Percentiles rank a stretch among this genome's conserved stretches.
Conservation (phyloP, 30 jellyfish, hydroid and myxozoan genomes). For the Aurelia aurita region DNA sequence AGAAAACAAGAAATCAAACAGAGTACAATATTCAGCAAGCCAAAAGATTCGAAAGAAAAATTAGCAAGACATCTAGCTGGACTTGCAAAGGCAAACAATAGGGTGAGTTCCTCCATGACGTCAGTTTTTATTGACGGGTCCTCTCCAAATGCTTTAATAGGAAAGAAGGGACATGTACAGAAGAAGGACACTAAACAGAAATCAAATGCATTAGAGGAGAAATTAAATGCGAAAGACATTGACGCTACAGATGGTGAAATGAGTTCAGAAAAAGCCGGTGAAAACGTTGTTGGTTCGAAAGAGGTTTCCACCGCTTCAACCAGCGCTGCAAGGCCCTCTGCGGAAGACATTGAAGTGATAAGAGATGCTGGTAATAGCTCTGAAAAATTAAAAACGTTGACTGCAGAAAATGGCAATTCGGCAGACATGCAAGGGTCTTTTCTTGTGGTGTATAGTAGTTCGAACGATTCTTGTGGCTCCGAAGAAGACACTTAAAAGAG, state of each 20-base stretch:
- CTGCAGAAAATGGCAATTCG: neutral
- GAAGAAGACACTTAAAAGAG: conserved; percentile 2
- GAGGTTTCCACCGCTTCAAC: too few relatives aligned
- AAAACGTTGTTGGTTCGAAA: too few relatives aligned
- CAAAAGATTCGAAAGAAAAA: conserved; percentile 21
- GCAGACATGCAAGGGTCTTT: neutral
- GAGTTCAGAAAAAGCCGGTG: too few relatives aligned
- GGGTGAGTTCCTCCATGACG: neutral
- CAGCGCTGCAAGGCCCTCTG: too few relatives aligned
- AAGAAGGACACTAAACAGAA: neutral
- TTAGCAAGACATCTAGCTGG: conserved; percentile 61
- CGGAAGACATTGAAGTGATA: neutral
- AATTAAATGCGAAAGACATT: neutral
- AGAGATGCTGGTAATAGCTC: neutral
- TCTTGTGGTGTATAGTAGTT: conserved; percentile 36
- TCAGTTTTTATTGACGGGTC: neutral
- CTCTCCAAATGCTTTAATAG: neutral
- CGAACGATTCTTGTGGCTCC: conserved; percentile 21
- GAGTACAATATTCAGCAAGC: conserved; percentile 49
- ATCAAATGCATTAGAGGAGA: neutral
- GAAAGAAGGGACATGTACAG: neutral
- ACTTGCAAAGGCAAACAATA: conserved; percentile 25
- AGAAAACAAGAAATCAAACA: conserved; percentile 53
- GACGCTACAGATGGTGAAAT: neutral
- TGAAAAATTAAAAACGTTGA: neutral